Conservation (phyloP, 2,113 vertebrate species). For the Corythaixoides concolor region DNA sequence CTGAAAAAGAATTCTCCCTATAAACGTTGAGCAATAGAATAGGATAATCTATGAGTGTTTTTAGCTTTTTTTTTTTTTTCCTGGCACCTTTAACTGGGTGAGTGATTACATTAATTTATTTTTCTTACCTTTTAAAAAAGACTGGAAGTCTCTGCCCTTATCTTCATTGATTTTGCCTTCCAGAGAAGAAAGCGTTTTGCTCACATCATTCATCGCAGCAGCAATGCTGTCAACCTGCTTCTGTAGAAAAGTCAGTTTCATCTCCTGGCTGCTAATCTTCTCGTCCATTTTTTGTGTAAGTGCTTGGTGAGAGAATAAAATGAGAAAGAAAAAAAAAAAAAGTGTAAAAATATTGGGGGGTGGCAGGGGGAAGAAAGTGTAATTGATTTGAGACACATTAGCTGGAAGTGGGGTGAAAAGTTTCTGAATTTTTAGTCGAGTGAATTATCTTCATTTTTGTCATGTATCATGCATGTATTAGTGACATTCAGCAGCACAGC, state of each 20-base stretch:
- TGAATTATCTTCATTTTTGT: conserved; percentile 13
- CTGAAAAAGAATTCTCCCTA: background rate
- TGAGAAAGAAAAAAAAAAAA: background rate
- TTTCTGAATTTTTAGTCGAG: background rate
- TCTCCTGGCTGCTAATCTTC: conserved; percentile 73
- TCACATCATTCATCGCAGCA: conserved; percentile 61
- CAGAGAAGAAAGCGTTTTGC: conserved; percentile 66
- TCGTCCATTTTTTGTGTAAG: conserved; percentile 71
- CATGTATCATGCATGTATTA: background rate
- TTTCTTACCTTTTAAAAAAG: conserved; percentile 79
- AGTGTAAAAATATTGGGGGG: background rate
- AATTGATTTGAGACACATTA: background rate
- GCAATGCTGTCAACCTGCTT: conserved; percentile 75
- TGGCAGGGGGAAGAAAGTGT: background rate
- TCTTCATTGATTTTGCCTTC: conserved; percentile 79
- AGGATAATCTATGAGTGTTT: background rate
- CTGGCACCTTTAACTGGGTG: conserved; percentile 9
- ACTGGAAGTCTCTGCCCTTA: conserved; percentile 67
- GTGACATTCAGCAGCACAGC: conserved; percentile 12
- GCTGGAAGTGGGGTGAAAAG: background rate
- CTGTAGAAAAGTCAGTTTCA: conserved; percentile 72
- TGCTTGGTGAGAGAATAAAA: conserved; percentile 39
- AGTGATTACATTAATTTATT: conserved; percentile 64
- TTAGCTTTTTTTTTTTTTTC: background rate
- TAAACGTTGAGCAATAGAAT: background rate